These are phyloP conservation scores for Ceratoteleas bidentatus DNA, from an alignment of 1,140 invertebrate species.

Conservation along the genomic window DNA sequence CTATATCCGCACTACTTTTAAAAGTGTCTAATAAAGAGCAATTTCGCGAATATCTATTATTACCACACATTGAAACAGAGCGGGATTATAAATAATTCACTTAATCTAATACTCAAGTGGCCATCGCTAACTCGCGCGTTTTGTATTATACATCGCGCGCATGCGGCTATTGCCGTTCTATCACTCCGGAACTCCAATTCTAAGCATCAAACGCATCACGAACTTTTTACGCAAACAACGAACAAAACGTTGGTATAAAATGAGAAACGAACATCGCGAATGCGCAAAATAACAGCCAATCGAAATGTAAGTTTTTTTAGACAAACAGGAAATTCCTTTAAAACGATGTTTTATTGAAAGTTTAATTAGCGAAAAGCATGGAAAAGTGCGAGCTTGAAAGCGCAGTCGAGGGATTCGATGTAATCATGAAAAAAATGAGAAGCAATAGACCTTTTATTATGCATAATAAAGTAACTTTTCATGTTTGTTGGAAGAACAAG, in stretches of 20 bases:
- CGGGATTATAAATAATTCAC: constrained; percentile 36
- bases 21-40: neutral
- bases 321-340: too few species aligned
- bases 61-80: constrained; percentile 23
- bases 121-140: constrained; percentile 23
- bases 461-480: too few species aligned
- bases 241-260: neutral
- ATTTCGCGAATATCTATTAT: constrained; percentile 2
- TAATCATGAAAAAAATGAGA: too few species aligned
- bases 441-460: too few species aligned
- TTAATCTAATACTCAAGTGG: constrained; percentile 41
- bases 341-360: too few species aligned
- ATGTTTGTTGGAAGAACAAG: too few species aligned
- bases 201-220: constrained; percentile 31
- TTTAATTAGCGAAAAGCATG: too few species aligned
- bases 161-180: constrained; percentile 22
- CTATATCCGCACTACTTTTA: neutral
- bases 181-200: constrained; percentile 26
- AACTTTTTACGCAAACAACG: constrained; percentile 12
- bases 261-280: too few species aligned
- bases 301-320: too few species aligned
- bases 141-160: constrained; percentile 32
- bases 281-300: too few species aligned
- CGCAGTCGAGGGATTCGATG: too few species aligned
- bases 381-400: too few species aligned